phyloP scores from a whole-genome alignment of 2,797 vertebrate genomes.

The Tokudaia muenninki region DNA sequence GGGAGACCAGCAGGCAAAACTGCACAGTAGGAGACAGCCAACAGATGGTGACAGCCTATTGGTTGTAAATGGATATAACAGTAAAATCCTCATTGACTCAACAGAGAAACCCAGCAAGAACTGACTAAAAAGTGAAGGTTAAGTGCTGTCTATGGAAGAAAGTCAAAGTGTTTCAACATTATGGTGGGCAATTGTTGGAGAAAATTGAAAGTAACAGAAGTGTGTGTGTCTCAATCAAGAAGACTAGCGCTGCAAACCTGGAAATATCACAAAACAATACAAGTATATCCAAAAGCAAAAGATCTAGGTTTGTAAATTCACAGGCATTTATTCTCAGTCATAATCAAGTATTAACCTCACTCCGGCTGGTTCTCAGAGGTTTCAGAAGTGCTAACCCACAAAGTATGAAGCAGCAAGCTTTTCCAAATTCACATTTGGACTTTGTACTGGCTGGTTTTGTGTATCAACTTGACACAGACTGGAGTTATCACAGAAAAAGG shows the following conservation, averaged over 20 bases:
- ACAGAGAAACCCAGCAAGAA: constrained; percentile 10
- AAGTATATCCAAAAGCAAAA: constrained; percentile 39
- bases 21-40: neutral
- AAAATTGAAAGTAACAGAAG: constrained; percentile 31
- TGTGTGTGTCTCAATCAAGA: neutral
- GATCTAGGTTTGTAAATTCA: constrained; percentile 47
- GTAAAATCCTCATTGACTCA: constrained; percentile 32
- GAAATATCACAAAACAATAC: constrained; percentile 6
- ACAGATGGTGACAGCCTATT: neutral
- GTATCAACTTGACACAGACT: no score
- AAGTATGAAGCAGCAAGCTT: constrained; percentile 49
- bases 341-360: constrained; percentile 43
- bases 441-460: no score
- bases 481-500: no score
- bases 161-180: neutral
- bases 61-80: neutral
- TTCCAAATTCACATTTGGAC: constrained; percentile 28
- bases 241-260: neutral
- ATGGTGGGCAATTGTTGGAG: neutral
- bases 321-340: neutral
- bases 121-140: neutral
- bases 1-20: neutral
- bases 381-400: constrained; percentile 41
- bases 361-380: constrained; percentile 47
- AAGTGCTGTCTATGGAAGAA: constrained; percentile 13